These are phyloP conservation scores for Atethmia centrago DNA, from an alignment of 2,888 invertebrate genomes.

Conservation along the genomic window DNA sequence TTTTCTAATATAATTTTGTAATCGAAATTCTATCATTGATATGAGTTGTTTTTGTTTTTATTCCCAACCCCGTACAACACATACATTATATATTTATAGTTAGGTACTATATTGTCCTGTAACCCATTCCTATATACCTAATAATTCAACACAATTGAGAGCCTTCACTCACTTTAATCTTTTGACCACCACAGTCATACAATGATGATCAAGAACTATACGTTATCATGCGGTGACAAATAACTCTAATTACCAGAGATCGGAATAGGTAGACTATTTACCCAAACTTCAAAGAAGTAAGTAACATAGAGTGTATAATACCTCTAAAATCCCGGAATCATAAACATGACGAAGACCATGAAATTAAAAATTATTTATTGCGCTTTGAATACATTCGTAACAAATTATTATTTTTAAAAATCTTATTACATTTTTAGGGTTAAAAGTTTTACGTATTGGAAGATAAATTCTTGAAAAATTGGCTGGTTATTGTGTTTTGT, in stretches of 20 bases:
- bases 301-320: too few relatives aligned
- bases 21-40: slow-evolving; percentile 60
- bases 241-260: slow-evolving; percentile 1
- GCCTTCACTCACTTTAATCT: slow-evolving; percentile 40
- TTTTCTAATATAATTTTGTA: slow-evolving; percentile 66
- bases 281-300: too few relatives aligned
- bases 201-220: slow-evolving; percentile 7
- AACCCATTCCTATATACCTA: slow-evolving; percentile 5
- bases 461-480: too few relatives aligned
- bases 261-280: too few relatives aligned
- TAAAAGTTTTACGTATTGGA: too few relatives aligned
- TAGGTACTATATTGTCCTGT: slow-evolving; percentile 6
- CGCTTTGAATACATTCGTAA: too few relatives aligned
- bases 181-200: slow-evolving; percentile 50
- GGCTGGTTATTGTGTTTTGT: too few relatives aligned
- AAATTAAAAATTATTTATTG: too few relatives aligned
- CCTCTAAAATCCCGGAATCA: too few relatives aligned
- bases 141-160: slow-evolving; percentile 3
- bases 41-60: slow-evolving; percentile 56
- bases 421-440: too few relatives aligned
- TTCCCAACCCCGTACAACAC: background rate
- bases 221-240: slow-evolving; percentile 8
- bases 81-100: background rate
- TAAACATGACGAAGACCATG: too few relatives aligned
- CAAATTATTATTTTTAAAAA: too few relatives aligned